Evolutionary conservation across 2,113 vertebrate species (phyloP), one percentile per base, ranked within the genome.

Genomic region (Amblyornis subalaris): DNA sequence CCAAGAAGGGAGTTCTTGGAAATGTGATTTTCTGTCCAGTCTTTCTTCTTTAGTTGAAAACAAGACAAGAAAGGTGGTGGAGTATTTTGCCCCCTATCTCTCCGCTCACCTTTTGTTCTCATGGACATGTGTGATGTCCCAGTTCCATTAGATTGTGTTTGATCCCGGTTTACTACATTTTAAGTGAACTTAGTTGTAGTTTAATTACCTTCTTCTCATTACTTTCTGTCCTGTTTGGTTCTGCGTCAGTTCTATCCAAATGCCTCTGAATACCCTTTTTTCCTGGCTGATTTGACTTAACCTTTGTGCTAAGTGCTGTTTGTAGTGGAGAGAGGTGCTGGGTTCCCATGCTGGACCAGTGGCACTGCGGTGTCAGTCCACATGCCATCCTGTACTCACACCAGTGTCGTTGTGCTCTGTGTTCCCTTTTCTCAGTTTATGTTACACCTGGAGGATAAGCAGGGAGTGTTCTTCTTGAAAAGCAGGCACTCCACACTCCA

Each of bases 361-460:
- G 51, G 67, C 58, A 24, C 38, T 4, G 19, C 0, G 0, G 15
- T 33, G 29, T 44, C 31, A 5, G 10, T 60, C 57, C 10, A 2
- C 0, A 0, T 65, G 21, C 48, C 21, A 4, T 8, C 54, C 58
- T 45, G 25, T 62, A 38, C 51, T 48, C 51, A 80, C 50, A 36
- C n/a, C 47, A 29, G 13, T 9, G 33, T 7, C 13, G 1, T 6
- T 5, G 0, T 74, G 61, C 47, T 93, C 22, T 64, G 23, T 58
- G 57, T 67, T 86, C 88, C 65, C 57, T 74, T 87, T 78, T 48
- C 84, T 45, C 80, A 99, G 99, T 62, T 99, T 51, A 96, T 96
- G 60, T 93, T 99, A 64, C 97, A 98, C n/a, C 61, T 99, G 83
- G 76, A 94, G 74, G 98, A 99, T 95, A 95, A 97, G 48, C 69